These are phyloP conservation scores for Vespertilio murinus DNA, from an alignment of 2,797 vertebrate species.

Conservation along the genomic window DNA sequence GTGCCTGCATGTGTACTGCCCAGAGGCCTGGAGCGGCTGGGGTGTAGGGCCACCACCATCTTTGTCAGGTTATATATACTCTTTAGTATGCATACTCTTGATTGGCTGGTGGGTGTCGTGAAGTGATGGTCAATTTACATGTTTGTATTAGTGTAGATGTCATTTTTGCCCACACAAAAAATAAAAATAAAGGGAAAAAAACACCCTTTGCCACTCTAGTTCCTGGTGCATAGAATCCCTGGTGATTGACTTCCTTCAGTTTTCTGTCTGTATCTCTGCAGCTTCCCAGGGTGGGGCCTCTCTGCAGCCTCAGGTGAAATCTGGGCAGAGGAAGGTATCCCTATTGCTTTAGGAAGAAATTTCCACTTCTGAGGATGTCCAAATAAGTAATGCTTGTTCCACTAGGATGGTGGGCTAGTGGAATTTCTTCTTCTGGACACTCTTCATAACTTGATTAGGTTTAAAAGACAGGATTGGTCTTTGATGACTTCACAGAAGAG, in stretches of 20 bases:
- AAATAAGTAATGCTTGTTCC: neutral
- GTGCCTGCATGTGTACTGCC: no score
- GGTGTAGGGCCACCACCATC: no score
- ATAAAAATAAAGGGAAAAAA: neutral
- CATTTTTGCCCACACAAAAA: neutral
- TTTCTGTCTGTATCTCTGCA: neutral
- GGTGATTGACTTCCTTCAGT: neutral
- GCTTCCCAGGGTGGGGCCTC: neutral
- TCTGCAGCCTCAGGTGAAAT: neutral
- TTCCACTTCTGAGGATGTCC: neutral
- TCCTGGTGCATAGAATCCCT: neutral
- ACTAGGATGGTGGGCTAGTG: neutral
- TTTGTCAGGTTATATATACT: no score
- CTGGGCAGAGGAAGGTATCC: neutral
- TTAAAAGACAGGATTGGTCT: neutral
- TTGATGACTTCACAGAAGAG: neutral
- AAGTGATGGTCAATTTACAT: no score
- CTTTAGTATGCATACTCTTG: no score
- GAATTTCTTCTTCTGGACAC: neutral
- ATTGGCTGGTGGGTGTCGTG: no score
- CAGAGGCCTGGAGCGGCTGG: no score
- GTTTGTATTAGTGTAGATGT: neutral
- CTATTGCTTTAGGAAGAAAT: neutral
- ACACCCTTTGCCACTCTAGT: neutral
- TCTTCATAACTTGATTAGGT: neutral